Base-by-base conservation (phyloP, 2,888 invertebrate genomes). In the Tortrix viridana region DNA sequence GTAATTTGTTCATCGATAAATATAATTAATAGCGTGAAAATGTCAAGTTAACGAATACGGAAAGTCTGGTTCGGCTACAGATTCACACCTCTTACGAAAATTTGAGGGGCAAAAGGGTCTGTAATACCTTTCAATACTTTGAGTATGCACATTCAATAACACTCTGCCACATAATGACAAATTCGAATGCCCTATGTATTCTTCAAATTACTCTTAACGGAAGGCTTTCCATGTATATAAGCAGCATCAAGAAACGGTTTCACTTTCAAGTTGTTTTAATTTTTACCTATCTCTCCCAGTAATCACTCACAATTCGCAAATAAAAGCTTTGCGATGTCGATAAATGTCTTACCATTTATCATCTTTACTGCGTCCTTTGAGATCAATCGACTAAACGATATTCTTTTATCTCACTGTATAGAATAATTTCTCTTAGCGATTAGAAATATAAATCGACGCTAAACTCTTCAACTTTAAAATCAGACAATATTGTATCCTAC, bases 361-460 rank as follows among this genome's bases (percentile, higher is more conserved):
- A 62, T 57, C 50, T 49, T 62, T 57, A 62, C 18, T 16, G 23
- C 38, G n/a, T 61, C 49, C 46, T 26, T 56, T 52, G 47, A 63
- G 58, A 53, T 26, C 63, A 53, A 58, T 53, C 23, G 38, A 46
- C 20, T 19, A 52, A 53, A 58, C 43, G 43, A 48, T 48, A 63
- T 22, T 43, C 57, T 53, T 57, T 46, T 37, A 56, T 32, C 20
- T 53, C 32, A 23, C 50, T 64, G 41, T 59, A 60, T 41, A 63
- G 61, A 67, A 50, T 49, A 55, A 50, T 63, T 58, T 55, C 48
- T 56, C 57, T 64, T 38, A 67, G 37, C 44, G 46, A 65, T 69
- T 59, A 46, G 52, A 46, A 49, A 52, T 46, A 69, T 67, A 60
- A 66, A 68, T 68, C 58, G 23, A 43, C 32, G 18, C 26, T n/a